These are phyloP conservation scores for Lytechinus pictus DNA, from an alignment of 35 echinoderm and acorn worm species.

Conservation along the genomic window DNA sequence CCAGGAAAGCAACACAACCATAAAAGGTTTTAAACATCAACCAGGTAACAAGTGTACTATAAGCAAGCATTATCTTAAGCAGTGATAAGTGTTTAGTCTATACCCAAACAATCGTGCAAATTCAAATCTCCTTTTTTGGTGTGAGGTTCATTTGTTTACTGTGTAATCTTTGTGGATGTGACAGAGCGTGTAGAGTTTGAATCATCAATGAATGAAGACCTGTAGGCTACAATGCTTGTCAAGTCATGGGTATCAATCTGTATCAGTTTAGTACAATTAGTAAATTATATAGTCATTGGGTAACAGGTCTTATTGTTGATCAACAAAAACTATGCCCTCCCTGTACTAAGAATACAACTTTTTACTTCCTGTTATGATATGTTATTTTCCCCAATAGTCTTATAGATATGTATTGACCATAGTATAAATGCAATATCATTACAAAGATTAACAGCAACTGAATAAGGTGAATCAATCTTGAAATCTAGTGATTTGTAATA, in stretches of 20 bases:
- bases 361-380: too few relatives aligned
- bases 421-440: too few relatives aligned
- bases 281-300: too few relatives aligned
- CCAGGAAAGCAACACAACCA: background rate
- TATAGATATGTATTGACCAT: too few relatives aligned
- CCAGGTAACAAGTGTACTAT: background rate
- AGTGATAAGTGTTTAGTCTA: conserved; percentile 25
- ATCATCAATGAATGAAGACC: background rate
- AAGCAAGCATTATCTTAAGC: conserved; percentile 14
- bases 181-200: background rate
- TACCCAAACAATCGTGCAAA: conserved; percentile 28
- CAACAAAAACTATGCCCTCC: too few relatives aligned
- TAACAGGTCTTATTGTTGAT: too few relatives aligned
- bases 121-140: background rate
- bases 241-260: background rate
- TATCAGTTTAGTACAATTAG: background rate
- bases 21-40: background rate
- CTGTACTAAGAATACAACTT: too few relatives aligned
- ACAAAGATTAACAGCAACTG: too few relatives aligned
- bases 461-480: too few relatives aligned
- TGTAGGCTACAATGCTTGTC: background rate
- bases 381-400: too few relatives aligned
- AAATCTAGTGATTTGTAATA: too few relatives aligned
- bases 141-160: background rate
- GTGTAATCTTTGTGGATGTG: background rate